Conservation (phyloP, 2,888 invertebrate species). For the Mesorhabditis sp. region DNA sequence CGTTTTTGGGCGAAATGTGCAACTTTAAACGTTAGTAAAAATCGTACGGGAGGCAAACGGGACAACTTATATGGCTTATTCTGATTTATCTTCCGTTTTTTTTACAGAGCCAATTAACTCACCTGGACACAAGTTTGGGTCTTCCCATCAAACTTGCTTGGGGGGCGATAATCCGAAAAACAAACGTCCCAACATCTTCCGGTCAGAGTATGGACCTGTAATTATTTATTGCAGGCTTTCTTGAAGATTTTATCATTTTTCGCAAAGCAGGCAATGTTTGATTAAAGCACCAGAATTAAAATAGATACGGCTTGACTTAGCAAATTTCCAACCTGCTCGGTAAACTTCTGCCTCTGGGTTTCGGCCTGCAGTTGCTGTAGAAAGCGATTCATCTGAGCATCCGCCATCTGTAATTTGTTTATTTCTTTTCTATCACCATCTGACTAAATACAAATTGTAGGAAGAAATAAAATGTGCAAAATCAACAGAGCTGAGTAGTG, state of each 20-base stretch:
- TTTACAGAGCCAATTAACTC: neutral
- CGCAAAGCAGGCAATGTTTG: no score
- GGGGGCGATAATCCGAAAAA: neutral
- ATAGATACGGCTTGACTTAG: neutral
- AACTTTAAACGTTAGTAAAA: no score
- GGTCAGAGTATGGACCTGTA: neutral
- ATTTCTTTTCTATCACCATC: no score
- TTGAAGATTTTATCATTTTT: no score
- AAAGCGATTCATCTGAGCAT: neutral
- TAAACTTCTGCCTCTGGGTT: slow-evolving; percentile 5
- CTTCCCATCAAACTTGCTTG: slow-evolving; percentile 2
- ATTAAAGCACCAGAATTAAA: neutral
- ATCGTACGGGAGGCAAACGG: no score
- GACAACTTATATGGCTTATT: no score
- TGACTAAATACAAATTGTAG: no score
- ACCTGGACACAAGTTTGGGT: slow-evolving; percentile 3
- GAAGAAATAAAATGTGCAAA: no score
- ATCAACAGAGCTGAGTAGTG: no score
- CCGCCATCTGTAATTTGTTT: neutral
- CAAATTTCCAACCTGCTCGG: neutral
- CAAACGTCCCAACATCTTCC: neutral
- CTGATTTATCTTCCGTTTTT: no score
- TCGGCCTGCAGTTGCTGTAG: neutral
- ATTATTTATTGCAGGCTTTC: no score
- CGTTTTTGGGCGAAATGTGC: no score